A percentile compares a stretch with the other conserved stretches of the same genome.
These are phyloP conservation scores for Gallinago paraguaiae DNA, from an alignment of 2,113 vertebrate genomes.

Conservation along the genomic window DNA sequence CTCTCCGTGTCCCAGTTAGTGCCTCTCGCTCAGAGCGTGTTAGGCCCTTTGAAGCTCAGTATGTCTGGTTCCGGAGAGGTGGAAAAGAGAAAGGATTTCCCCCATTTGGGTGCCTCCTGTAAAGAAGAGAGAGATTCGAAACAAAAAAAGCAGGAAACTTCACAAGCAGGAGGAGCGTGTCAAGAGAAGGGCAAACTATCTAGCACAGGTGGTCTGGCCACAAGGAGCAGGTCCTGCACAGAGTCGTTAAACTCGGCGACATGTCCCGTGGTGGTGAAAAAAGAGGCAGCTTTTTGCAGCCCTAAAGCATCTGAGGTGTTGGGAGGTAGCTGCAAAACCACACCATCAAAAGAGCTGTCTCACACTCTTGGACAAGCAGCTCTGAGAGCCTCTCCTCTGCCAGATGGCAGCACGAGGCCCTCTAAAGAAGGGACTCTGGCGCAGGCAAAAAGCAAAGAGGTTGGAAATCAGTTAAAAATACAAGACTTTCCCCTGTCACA, in stretches of 20 bases:
- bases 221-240: neutral
- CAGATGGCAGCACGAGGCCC: slow-evolving; percentile 49
- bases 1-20: slow-evolving; percentile 65
- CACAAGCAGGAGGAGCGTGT: neutral
- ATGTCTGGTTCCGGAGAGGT: slow-evolving; percentile 62
- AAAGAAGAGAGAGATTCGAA: slow-evolving; percentile 62
- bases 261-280: neutral
- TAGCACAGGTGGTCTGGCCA: neutral
- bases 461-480: slow-evolving; percentile 61
- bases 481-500: slow-evolving; percentile 71
- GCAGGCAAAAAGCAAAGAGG: slow-evolving; percentile 37
- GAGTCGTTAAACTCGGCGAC: neutral
- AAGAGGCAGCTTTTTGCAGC: neutral
- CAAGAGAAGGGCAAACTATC: slow-evolving; percentile 36
- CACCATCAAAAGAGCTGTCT: neutral
- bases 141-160: slow-evolving; percentile 45
- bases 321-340: slow-evolving; percentile 45
- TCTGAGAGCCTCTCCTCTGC: slow-evolving; percentile 44
- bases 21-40: slow-evolving; percentile 76
- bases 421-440: slow-evolving; percentile 25
- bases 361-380: slow-evolving; percentile 43
- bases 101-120: neutral
- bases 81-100: slow-evolving; percentile 68
- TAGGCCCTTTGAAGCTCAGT: slow-evolving; percentile 79
- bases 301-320: neutral